Base-by-base conservation (phyloP, 2,797 vertebrate species). In the Pempheris klunzingeri region DNA sequence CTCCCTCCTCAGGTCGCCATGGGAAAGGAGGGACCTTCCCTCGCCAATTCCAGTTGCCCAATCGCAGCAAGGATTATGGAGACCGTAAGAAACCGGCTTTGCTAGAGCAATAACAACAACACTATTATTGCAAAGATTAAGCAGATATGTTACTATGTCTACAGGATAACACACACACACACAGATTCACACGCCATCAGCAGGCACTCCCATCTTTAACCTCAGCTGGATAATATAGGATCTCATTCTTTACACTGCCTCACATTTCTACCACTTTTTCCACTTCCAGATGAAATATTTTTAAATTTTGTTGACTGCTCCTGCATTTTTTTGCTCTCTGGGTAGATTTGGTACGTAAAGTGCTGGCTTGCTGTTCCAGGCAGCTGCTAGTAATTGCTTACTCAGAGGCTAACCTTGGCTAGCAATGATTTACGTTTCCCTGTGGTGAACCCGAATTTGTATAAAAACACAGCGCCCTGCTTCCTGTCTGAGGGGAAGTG, bases 11-110 rank as follows among this genome's bases (percentile, higher is more conserved):
- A 96, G 95, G 94, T 69, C 93, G 96, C 70, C 96, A 97, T 44
- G 95, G 96, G 79, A 98, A 98, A 93, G 97, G 97, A 34, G 96
- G 97, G 64, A 98, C 97, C 39, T 98, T 97, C 83, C 97, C 97
- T 0, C 94, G 96, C 32, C 97, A 98, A 88, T 97, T 97, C 86
- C 97, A 97, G 79, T 90, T 97, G 85, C 96, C 96, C 77, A 96
- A 96, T 60, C 95, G 95, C 59, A 96, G 95, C 87, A 98, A 97
- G 89, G 97, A 98, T 88, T 98, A 97, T 64, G 96, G 94, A 2
- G 96, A 98, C 0, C 96, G 97, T 98, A 93, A 96, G 96, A 53
- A 85, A 84, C 47, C 59, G 7, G 38, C 61, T 82, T 79, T 85
- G 18, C 67, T 71, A 36, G 30, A 84, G 44, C 53, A 79, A 50